A percentile compares a stretch with the other conserved stretches of the same genome.
These are phyloP conservation scores for Tipula helvola DNA, from an alignment of 2,888 invertebrate genomes.

Conservation along the genomic window DNA sequence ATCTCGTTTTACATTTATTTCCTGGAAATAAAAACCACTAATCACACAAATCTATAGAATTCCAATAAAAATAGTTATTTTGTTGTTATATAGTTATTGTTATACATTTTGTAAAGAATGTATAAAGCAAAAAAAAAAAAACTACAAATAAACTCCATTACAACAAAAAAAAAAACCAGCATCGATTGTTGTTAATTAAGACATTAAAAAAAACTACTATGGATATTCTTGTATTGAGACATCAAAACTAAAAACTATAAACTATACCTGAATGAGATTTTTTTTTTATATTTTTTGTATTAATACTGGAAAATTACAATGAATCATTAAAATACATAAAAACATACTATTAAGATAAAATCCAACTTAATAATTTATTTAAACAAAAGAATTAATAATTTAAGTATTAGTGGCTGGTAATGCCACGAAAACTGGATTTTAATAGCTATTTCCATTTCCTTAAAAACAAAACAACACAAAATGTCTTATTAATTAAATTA, in stretches of 20 bases:
- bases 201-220: neutral
- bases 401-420: neutral
- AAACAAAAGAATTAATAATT: neutral
- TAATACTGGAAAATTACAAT: neutral
- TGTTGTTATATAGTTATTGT: neutral
- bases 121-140: neutral
- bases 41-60: neutral
- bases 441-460: neutral
- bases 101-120: neutral
- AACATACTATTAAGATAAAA: neutral
- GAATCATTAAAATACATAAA: neutral
- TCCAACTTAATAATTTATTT: neutral
- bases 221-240: neutral
- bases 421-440: neutral
- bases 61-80: neutral
- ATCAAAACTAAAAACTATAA: neutral
- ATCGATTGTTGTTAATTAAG: neutral
- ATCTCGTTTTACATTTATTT: constrained; percentile 4
- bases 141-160: neutral
- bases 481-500: neutral
- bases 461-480: neutral
- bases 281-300: neutral
- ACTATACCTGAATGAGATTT: neutral
- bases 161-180: neutral
- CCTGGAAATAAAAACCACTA: neutral